Percentiles rank a stretch among this genome's conserved stretches.
Evolutionary conservation across 2,888 invertebrate species (phyloP).

Genomic region (Drosophila ochracea): DNA sequence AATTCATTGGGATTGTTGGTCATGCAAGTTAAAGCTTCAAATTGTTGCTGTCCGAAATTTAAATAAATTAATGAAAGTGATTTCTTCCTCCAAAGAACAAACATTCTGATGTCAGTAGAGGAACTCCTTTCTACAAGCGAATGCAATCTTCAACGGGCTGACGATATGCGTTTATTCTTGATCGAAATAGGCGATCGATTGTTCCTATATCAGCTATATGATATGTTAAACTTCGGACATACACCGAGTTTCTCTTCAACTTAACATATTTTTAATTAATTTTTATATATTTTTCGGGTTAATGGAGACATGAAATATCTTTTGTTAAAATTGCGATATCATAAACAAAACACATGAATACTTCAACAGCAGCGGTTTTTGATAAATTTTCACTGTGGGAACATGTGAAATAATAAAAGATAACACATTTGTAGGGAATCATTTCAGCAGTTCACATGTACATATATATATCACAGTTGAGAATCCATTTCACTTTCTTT

Average conservation of each 20-base stretch:
- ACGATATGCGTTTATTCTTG: background rate
- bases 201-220: background rate
- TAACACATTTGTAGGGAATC: background rate
- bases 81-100: background rate
- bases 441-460: background rate
- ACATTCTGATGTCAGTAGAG: background rate
- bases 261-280: background rate
- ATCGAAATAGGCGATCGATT: background rate
- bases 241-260: background rate
- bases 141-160: background rate
- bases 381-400: constrained; percentile 5
- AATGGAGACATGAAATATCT: too few species aligned
- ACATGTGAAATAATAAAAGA: constrained; percentile 30
- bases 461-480: background rate
- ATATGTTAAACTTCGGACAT: background rate
- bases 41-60: background rate
- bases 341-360: background rate
- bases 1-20: background rate
- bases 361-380: background rate
- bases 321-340: background rate
- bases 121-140: background rate
- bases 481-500: background rate
- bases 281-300: background rate
- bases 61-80: background rate
- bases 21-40: background rate